Base-by-base conservation (phyloP, 2,797 vertebrate genomes). In the Bovichtus variegatus region DNA sequence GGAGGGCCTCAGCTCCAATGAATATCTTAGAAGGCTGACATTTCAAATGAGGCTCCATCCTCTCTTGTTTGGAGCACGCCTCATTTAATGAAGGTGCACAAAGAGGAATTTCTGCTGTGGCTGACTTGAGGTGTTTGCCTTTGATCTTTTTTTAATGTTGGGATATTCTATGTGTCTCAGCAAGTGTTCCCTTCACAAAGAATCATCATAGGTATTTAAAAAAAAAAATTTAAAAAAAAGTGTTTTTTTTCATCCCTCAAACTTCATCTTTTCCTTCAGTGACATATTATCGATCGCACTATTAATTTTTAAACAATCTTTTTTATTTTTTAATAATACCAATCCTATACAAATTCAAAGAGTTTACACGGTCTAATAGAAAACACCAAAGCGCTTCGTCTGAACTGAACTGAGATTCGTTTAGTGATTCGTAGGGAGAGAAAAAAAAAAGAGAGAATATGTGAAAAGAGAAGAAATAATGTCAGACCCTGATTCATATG, bases 1-100 rank as follows among this genome's bases (percentile, higher is more conserved):
- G 89, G 89, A 92, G 83, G 80, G 81, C 84, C 86, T 90, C 90
- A 76, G 92, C 78, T 87, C 90, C 87, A 94, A 92, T 93, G 94
- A 93, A 93, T 89, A 90, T 91, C 86, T 88, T 68, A 78, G 87
- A 82, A 85, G 82, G 87, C 84, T 92, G 92, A 92, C 91, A 93
- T 94, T 93, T 93, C 78, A 89, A 89, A 88, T 41, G 21, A 87
- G 86, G 68, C 84, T 85, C 73, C 71, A 57, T 92, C 82, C 87
- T 75, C 84, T 89, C 87, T 84, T 74, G 83, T 90, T 92, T 90
- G 84, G 78, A 87, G 82, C 81, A 79, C 86, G 62, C 46, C 58
- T 65, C 54, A 41, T 84, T 90, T 87, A 88, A 89, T 89, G 76
- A 91, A 90, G 80, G 87, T 78, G 75, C 80, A 82, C 74, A 82